Conservation (phyloP, 1,140 invertebrate species). For the Drosophila ogumai region DNA sequence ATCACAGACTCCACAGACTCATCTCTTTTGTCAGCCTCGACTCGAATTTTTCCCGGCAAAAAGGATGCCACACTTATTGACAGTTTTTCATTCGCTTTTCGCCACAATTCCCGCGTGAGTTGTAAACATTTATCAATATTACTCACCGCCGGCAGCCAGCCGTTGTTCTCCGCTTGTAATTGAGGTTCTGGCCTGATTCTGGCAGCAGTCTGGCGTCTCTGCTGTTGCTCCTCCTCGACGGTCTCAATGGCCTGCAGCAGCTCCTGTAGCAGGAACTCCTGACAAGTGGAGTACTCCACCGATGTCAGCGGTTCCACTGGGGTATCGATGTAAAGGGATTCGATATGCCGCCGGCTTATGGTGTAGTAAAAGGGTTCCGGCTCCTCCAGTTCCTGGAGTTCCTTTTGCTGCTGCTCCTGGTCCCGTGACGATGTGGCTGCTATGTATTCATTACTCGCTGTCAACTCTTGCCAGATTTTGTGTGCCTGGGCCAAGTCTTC, state of each 20-base stretch:
- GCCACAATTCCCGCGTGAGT: constrained; percentile 17
- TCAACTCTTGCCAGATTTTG: constrained; percentile 83
- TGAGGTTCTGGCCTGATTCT: constrained; percentile 42
- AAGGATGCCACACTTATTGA: constrained; percentile 23
- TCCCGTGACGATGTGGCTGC: constrained; percentile 33
- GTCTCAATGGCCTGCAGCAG: constrained; percentile 38
- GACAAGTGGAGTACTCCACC: constrained; percentile 63
- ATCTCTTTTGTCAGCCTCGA: constrained; percentile 6
- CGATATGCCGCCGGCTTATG: constrained; percentile 59
- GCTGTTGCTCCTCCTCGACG: constrained; percentile 9
- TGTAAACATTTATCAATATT: constrained; percentile 53
- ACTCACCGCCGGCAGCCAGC: constrained; percentile 46
- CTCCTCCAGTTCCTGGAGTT: constrained; percentile 1
- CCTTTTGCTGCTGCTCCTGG: not conserved
- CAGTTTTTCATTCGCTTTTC: constrained; percentile 20
- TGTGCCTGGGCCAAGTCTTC: constrained; percentile 80
- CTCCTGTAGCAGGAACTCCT: constrained; percentile 68
- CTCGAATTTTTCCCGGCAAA: constrained; percentile 4
- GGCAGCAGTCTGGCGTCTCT: constrained; percentile 4
- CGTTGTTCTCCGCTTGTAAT: constrained; percentile 36
- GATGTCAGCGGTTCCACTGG: constrained; percentile 49
- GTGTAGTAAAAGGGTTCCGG: constrained; percentile 66
- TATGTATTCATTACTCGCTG: constrained; percentile 83
- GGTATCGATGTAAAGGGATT: constrained; percentile 68
- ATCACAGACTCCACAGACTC: constrained; percentile 14